A percentile compares a stretch with the other conserved stretches of the same genome.
These are phyloP conservation scores for Helicoverpa assulta DNA, from an alignment of 2,888 invertebrate species.

Conservation along the genomic window DNA sequence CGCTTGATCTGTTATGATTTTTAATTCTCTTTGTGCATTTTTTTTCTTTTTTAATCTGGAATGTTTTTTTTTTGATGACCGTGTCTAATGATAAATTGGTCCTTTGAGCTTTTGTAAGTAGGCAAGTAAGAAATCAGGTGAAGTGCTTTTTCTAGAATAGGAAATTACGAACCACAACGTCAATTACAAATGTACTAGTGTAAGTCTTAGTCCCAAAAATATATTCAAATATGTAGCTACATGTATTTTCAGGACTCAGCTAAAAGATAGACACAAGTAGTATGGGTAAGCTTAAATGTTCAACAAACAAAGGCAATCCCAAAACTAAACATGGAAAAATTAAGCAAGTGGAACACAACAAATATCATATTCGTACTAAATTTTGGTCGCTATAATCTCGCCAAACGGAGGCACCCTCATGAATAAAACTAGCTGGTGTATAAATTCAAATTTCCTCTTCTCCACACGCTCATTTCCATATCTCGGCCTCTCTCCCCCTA, in stretches of 20 bases:
- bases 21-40: background rate
- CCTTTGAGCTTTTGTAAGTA: background rate
- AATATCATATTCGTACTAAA: constrained; percentile 70
- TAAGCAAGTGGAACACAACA: constrained; percentile 66
- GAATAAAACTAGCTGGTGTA: constrained; percentile 89
- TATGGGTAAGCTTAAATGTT: no score
- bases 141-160: background rate
- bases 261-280: no score
- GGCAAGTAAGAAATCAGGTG: background rate
- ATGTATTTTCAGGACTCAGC: no score
- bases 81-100: background rate
- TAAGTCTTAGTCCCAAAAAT: no score
- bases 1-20: constrained; percentile 39
- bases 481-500: constrained; percentile 86
- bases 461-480: constrained; percentile 89
- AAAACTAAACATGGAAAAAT: constrained; percentile 48
- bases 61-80: background rate
- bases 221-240: no score
- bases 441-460: constrained; percentile 90
- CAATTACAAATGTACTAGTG: no score
- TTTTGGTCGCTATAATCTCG: constrained; percentile 74
- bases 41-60: background rate
- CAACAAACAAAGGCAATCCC: background rate
- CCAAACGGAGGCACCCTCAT: constrained; percentile 79
- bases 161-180: background rate